phyloP scores from a whole-genome alignment of 2,113 vertebrate genomes.

The sheep (Ovis aries) region DNA sequence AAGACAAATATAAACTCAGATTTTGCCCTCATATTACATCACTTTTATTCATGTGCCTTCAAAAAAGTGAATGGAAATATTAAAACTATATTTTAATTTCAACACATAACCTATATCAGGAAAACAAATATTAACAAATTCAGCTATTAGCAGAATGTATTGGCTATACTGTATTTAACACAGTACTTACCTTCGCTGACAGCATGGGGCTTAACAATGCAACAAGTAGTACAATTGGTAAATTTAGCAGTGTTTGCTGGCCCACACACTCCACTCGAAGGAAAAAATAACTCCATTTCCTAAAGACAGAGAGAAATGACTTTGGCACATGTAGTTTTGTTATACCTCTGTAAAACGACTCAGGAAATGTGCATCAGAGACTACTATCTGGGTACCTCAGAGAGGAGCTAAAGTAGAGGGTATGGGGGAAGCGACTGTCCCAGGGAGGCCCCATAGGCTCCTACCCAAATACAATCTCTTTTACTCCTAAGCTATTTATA shows the following conservation, averaged over 20 bases:
- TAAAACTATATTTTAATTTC: neutral
- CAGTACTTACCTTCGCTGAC: constrained; percentile 86
- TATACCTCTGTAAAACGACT: neutral
- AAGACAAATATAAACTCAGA: neutral
- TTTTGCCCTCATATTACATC: neutral
- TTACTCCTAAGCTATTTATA: neutral
- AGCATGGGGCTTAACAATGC: constrained; percentile 93
- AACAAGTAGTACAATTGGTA: constrained; percentile 90
- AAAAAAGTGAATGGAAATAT: neutral
- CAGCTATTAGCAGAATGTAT: neutral
- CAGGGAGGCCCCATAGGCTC: neutral
- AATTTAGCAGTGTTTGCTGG: constrained; percentile 88
- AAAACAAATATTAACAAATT: neutral
- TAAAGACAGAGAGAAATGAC: constrained; percentile 73
- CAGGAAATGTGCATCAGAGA: neutral
- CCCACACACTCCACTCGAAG: constrained; percentile 88
- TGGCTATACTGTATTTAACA: neutral
- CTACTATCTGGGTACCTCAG: neutral
- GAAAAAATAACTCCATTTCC: constrained; percentile 97
- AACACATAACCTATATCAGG: neutral
- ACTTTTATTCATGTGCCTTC: neutral
- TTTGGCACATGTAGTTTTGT: neutral
- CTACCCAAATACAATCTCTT: neutral
- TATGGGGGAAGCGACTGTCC: neutral
- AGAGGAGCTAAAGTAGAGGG: neutral